Evolutionary conservation across 2,888 invertebrate genomes (phyloP).

Genomic region (Enchytraeus crypticus): DNA sequence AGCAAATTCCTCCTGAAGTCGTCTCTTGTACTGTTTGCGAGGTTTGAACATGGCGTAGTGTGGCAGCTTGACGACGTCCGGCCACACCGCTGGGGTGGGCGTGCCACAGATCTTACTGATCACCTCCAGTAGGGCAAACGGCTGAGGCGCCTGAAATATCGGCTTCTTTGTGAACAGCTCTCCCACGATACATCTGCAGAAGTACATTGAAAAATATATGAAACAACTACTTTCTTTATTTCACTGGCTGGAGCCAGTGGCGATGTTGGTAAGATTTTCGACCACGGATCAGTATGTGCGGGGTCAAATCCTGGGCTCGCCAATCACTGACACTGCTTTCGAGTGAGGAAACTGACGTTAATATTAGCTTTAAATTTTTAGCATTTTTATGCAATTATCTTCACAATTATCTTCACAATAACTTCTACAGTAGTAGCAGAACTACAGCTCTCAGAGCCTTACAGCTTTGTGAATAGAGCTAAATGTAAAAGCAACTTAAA

Average conservation of each 20-base stretch:
- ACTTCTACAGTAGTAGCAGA: too few species aligned
- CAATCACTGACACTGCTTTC: too few species aligned
- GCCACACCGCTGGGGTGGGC: conserved; percentile 93
- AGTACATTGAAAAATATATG: too few species aligned
- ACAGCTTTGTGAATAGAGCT: too few species aligned
- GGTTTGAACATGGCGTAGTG: conserved; percentile 83
- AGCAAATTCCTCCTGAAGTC: conserved; percentile 82
- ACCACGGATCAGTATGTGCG: too few species aligned
- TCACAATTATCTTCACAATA: too few species aligned
- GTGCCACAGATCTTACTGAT: conserved; percentile 86
- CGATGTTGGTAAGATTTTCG: too few species aligned
- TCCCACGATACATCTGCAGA: conserved; percentile 75
- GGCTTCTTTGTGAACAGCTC: conserved; percentile 93
- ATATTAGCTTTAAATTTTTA: not conserved
- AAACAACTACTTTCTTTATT: not conserved
- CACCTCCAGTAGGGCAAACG: conserved; percentile 84
- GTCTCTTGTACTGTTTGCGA: conserved; percentile 77
- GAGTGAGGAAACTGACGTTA: too few species aligned
- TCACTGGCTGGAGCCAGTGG: too few species aligned
- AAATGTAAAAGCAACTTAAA: too few species aligned
- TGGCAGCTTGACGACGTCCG: conserved; percentile 83
- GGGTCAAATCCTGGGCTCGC: too few species aligned
- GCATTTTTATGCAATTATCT: not conserved
- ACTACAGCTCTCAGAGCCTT: too few species aligned
- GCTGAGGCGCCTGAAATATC: conserved; percentile 85